These are phyloP conservation scores for Cydia amplana DNA, from an alignment of 1,140 invertebrate genomes.

Conservation along the genomic window DNA sequence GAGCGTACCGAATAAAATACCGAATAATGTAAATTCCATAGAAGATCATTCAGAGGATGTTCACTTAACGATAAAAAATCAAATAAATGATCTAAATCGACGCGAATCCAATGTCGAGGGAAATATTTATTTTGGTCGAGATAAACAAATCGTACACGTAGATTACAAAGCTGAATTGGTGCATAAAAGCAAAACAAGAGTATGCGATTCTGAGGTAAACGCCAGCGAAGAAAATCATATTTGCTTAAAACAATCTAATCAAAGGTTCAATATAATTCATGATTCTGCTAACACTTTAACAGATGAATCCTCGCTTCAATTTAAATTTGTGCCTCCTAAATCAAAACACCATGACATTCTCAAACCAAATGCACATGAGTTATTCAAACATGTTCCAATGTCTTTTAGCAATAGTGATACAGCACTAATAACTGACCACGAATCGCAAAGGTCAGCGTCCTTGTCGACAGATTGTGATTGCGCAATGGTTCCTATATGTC, in stretches of 20 bases:
- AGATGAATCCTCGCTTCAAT: background rate
- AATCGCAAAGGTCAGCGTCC: conserved; percentile 26
- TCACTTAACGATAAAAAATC: background rate
- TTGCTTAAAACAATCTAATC: conserved; percentile 49
- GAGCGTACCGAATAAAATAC: conserved; percentile 28
- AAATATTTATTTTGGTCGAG: background rate
- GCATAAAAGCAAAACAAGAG: background rate
- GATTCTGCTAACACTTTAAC: conserved; percentile 42
- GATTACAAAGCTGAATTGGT: background rate
- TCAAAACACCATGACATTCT: background rate
- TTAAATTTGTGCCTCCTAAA: background rate
- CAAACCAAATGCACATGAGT: background rate
- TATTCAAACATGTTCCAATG: background rate
- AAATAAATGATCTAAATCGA: background rate
- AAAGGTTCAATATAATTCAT: conserved; percentile 37
- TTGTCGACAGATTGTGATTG: conserved; percentile 54
- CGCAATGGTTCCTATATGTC: conserved; percentile 66
- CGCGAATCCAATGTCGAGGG: background rate
- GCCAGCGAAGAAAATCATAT: conserved; percentile 44
- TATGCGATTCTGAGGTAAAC: conserved; percentile 40
- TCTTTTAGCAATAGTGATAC: conserved; percentile 34
- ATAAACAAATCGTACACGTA: conserved; percentile 18
- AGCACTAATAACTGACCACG: conserved; percentile 36
- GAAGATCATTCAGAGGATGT: background rate
- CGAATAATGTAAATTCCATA: background rate